Percentiles rank a stretch among this genome's conserved stretches.
Conservation (phyloP, 2,797 vertebrate species). For the Danio jaintianensis region DNA sequence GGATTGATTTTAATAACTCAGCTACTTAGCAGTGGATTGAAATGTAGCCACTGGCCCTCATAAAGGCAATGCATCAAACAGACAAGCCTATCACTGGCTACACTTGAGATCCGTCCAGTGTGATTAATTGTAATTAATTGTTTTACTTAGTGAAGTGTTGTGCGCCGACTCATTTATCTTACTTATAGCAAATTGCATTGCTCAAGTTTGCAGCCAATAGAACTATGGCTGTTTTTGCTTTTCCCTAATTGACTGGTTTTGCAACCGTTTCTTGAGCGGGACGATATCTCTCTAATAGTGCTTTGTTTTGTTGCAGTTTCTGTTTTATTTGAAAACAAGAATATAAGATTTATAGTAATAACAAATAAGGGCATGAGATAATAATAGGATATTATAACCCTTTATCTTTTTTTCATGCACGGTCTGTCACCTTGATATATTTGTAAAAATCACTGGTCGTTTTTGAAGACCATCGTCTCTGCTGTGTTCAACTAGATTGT, state of each 20-base stretch:
- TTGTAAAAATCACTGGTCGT: background rate
- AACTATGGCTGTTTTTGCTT: slow-evolving; percentile 48
- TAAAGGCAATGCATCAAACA: slow-evolving; percentile 70
- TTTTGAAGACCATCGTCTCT: slow-evolving; percentile 24
- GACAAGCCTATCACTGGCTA: slow-evolving; percentile 69
- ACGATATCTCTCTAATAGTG: background rate
- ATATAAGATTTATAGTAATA: slow-evolving; percentile 10
- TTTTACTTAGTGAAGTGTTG: slow-evolving; percentile 63
- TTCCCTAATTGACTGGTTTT: slow-evolving; percentile 39
- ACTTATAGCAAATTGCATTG: slow-evolving; percentile 62
- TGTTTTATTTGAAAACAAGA: background rate
- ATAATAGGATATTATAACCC: slow-evolving; percentile 29
- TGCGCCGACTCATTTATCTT: slow-evolving; percentile 71
- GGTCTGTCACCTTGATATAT: slow-evolving; percentile 26
- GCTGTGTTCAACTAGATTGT: background rate
- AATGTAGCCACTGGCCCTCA: slow-evolving; percentile 58
- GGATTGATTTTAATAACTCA: slow-evolving; percentile 56
- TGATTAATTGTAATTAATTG: slow-evolving; percentile 76
- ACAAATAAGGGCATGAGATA: slow-evolving; percentile 34
- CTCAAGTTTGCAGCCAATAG: slow-evolving; percentile 46
- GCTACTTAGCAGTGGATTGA: slow-evolving; percentile 53
- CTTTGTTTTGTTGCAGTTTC: slow-evolving; percentile 6
- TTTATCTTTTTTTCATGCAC: slow-evolving; percentile 15
- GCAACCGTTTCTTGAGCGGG: background rate
- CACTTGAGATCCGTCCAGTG: slow-evolving; percentile 64